Evolutionary conservation across 2,113 vertebrate genomes (phyloP).

Genomic region (Anhinga rufa): DNA sequence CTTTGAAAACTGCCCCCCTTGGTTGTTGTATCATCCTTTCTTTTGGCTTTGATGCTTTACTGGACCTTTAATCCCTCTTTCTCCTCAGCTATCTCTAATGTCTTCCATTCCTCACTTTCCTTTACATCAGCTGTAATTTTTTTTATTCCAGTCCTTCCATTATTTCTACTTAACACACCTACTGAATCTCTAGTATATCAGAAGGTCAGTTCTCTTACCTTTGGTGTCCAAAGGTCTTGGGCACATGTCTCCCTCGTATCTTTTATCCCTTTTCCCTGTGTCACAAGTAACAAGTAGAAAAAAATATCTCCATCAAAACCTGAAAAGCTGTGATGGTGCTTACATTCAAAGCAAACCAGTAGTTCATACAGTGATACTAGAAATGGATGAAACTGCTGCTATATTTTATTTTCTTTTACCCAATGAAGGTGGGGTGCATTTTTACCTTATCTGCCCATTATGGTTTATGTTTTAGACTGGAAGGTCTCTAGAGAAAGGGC

Average conservation of each 20-base stretch:
- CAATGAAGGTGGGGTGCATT: neutral
- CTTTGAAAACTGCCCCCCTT: neutral
- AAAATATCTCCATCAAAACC: neutral
- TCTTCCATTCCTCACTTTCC: neutral
- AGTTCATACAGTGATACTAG: neutral
- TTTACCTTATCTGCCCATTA: neutral
- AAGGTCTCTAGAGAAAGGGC: neutral
- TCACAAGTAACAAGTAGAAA: neutral
- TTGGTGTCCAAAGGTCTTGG: neutral
- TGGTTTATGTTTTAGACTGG: neutral
- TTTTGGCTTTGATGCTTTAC: neutral
- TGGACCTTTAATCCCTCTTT: neutral
- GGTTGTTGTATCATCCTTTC: neutral
- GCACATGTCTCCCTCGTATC: neutral
- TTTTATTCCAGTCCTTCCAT: neutral
- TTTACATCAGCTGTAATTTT: neutral
- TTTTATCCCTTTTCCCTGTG: neutral
- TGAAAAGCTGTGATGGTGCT: neutral
- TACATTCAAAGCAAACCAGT: neutral
- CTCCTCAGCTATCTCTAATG: neutral
- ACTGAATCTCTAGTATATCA: neutral
- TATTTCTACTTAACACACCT: neutral
- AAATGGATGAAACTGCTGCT: neutral
- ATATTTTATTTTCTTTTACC: neutral
- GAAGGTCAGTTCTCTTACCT: neutral